These are phyloP conservation scores for Subanguina moxae DNA, from an alignment of 1,140 invertebrate species.

Conservation along the genomic window DNA sequence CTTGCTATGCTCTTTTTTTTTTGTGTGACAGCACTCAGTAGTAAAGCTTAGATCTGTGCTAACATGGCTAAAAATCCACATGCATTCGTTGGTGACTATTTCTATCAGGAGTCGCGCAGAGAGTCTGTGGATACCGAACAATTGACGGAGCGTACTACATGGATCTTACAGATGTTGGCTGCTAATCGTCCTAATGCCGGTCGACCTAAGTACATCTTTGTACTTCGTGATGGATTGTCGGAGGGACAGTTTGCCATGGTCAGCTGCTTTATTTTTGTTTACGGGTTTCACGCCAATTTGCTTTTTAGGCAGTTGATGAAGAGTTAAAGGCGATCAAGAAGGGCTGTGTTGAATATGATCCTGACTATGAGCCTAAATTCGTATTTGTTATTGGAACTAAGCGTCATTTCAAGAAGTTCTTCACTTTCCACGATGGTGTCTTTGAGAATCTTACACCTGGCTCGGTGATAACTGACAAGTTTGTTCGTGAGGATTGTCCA, in stretches of 20 bases:
- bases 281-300: neutral
- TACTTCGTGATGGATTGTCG: constrained; percentile 33
- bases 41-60: constrained; percentile 20
- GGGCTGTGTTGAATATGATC: constrained; percentile 30
- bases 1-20: constrained; percentile 12
- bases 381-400: constrained; percentile 40
- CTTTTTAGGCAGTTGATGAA: constrained; percentile 34
- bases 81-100: constrained; percentile 37
- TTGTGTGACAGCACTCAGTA: no score
- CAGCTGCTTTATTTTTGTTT: neutral
- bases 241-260: constrained; percentile 39
- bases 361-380: constrained; percentile 34
- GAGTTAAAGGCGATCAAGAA: constrained; percentile 32
- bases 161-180: constrained; percentile 23
- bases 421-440: constrained; percentile 14
- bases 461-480: constrained; percentile 34
- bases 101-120: constrained; percentile 31
- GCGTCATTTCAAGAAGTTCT: no score
- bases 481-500: no score
- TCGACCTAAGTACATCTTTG: constrained; percentile 29
- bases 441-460: constrained; percentile 23
- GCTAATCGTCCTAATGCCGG: constrained; percentile 25
- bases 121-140: constrained; percentile 30
- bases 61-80: constrained; percentile 33
- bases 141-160: constrained; percentile 9